Evolutionary conservation across 2,888 invertebrate species (phyloP).

Genomic region (Hyles lineata): DNA sequence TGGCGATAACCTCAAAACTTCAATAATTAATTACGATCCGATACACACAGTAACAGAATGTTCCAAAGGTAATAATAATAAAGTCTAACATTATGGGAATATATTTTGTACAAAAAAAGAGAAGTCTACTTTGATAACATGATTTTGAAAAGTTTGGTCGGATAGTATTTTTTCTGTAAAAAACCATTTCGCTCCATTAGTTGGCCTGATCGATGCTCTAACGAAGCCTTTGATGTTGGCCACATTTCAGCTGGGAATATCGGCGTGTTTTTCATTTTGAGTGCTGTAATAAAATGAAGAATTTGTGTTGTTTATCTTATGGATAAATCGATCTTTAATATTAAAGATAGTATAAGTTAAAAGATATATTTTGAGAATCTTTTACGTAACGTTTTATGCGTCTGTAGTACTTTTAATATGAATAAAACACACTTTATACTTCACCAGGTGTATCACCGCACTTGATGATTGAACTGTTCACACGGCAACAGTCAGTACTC

Average conservation of each 20-base stretch:
- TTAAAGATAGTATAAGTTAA: too few relatives aligned
- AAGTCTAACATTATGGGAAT: background rate
- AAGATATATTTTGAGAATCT: too few relatives aligned
- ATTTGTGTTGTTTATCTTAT: background rate
- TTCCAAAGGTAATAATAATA: background rate
- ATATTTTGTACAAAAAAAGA: constrained; percentile 10
- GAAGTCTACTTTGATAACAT: constrained; percentile 8
- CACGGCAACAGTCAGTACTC: too few relatives aligned
- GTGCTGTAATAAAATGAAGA: background rate
- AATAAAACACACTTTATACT: too few relatives aligned
- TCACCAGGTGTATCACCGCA: too few relatives aligned
- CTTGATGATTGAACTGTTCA: too few relatives aligned
- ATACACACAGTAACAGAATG: constrained; percentile 9
- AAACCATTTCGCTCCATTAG: constrained; percentile 39
- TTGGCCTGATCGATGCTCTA: constrained; percentile 33
- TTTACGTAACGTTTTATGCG: too few relatives aligned
- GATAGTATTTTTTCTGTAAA: constrained; percentile 19
- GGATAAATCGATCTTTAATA: too few relatives aligned
- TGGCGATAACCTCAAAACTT: background rate
- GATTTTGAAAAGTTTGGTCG: constrained; percentile 19
- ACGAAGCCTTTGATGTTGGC: constrained; percentile 34
- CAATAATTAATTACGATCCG: background rate
- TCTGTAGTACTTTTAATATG: too few relatives aligned
- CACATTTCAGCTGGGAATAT: background rate
- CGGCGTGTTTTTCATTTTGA: background rate